A percentile compares a stretch with the other conserved stretches of the same genome.
phyloP scores from a whole-genome alignment of 1,140 invertebrate species.

The Temnothorax curvispinosus region DNA sequence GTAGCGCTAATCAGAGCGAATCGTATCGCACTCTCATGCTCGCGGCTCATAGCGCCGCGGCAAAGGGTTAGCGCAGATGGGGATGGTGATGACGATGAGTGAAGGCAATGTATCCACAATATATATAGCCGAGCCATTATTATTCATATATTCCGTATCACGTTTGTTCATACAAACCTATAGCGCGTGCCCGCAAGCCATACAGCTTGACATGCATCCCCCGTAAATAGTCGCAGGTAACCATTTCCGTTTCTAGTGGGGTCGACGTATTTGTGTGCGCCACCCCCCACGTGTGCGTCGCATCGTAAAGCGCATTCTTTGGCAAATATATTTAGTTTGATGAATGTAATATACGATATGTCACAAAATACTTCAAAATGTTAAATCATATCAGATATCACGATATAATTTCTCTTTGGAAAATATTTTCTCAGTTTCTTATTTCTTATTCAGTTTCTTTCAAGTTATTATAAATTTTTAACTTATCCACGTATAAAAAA shows the following conservation, averaged over 20 bases:
- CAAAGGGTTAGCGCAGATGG: constrained; percentile 23
- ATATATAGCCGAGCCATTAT: constrained; percentile 81
- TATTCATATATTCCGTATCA: constrained; percentile 86
- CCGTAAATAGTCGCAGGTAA: constrained; percentile 78
- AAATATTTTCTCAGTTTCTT: neutral
- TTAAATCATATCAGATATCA: neutral
- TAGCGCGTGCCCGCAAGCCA: constrained; percentile 69
- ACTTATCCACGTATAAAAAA: neutral
- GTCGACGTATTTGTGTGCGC: constrained; percentile 28
- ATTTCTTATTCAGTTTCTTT: neutral
- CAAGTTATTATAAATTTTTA: neutral
- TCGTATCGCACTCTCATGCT: constrained; percentile 80
- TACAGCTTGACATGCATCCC: constrained; percentile 74
- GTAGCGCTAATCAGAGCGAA: constrained; percentile 85
- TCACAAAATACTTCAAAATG: neutral
- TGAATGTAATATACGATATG: neutral
- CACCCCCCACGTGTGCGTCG: neutral
- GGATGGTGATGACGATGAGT: constrained; percentile 71
- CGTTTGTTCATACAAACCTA: constrained; percentile 82
- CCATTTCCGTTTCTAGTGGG: constrained; percentile 67
- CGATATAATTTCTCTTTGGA: neutral
- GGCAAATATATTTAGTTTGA: neutral
- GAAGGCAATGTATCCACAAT: constrained; percentile 78
- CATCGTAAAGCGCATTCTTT: neutral
- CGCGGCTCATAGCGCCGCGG: constrained; percentile 68